Percentiles rank a stretch among this genome's conserved stretches.
These are phyloP conservation scores for Florisuga fusca DNA, from an alignment of 2,797 vertebrate genomes.

Conservation along the genomic window DNA sequence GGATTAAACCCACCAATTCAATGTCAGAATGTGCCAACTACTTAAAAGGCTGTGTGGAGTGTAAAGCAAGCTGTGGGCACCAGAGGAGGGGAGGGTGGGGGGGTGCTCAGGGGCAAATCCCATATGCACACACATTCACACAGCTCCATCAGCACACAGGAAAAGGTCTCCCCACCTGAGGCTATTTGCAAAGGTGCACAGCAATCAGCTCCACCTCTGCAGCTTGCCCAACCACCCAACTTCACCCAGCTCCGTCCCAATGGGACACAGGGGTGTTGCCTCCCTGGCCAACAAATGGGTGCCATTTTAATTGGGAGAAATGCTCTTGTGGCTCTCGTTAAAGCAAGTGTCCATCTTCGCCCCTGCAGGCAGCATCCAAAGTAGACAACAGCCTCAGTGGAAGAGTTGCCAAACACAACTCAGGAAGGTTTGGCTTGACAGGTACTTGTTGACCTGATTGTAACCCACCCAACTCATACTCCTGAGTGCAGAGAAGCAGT, in stretches of 20 bases:
- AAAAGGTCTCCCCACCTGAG: rapidly evolving
- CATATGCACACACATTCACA: not conserved
- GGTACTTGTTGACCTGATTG: conserved; percentile 40
- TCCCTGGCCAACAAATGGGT: rapidly evolving
- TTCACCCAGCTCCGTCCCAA: rapidly evolving
- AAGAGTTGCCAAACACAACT: not conserved
- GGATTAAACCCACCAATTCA: not conserved
- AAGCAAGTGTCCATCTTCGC: not conserved
- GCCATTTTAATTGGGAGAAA: rapidly evolving
- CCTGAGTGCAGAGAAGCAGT: not conserved
- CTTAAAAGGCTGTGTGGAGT: not conserved
- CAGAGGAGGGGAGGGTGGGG: not conserved
- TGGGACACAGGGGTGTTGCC: rapidly evolving
- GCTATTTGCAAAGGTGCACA: not conserved
- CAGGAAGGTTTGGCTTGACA: conserved; percentile 6
- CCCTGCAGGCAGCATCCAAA: not conserved
- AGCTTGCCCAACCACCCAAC: not conserved
- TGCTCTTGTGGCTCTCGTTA: rapidly evolving
- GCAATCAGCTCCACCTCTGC: not conserved
- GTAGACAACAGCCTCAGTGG: not conserved
- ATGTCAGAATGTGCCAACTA: not conserved
- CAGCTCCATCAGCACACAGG: rapidly evolving
- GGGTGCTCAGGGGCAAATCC: not conserved
- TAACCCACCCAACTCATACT: not conserved
- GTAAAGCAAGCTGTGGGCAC: not conserved